These are phyloP conservation scores for Phytoseiulus persimilis DNA, from an alignment of 2,888 invertebrate genomes.

Conservation along the genomic window DNA sequence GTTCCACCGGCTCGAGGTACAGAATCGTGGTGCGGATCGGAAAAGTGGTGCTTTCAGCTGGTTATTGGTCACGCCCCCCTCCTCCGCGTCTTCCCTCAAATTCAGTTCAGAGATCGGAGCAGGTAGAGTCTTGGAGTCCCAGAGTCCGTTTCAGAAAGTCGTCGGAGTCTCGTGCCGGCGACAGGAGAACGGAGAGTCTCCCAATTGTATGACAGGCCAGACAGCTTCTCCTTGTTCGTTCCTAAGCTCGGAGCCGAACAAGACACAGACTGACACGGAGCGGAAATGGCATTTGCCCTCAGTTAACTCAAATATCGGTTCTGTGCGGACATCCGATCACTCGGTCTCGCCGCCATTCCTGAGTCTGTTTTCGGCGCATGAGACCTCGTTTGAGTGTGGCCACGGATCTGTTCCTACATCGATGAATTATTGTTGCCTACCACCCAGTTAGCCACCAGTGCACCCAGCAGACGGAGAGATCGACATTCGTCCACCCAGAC, in stretches of 20 bases:
- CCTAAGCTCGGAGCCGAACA: neutral
- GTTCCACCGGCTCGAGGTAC: too few relatives aligned
- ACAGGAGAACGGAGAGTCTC: neutral
- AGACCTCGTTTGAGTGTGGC: too few relatives aligned
- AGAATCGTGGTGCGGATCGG: too few relatives aligned
- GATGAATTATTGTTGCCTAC: neutral
- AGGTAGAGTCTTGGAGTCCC: too few relatives aligned
- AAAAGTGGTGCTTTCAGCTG: too few relatives aligned
- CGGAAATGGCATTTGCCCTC: neutral
- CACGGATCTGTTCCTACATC: neutral
- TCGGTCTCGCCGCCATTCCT: too few relatives aligned
- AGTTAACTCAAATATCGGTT: neutral
- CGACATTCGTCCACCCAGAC: neutral
- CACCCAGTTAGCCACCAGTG: neutral
- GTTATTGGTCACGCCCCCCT: too few relatives aligned
- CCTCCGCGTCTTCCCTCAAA: too few relatives aligned
- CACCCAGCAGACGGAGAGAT: neutral
- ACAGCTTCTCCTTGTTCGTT: neutral
- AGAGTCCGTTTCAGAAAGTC: too few relatives aligned
- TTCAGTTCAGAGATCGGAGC: too few relatives aligned
- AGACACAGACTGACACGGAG: neutral
- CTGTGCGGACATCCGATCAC: neutral
- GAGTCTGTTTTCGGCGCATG: too few relatives aligned
- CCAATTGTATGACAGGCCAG: neutral
- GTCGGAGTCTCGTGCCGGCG: neutral